Conservation (phyloP, 2,888 invertebrate species). For the Euproctis similis region DNA sequence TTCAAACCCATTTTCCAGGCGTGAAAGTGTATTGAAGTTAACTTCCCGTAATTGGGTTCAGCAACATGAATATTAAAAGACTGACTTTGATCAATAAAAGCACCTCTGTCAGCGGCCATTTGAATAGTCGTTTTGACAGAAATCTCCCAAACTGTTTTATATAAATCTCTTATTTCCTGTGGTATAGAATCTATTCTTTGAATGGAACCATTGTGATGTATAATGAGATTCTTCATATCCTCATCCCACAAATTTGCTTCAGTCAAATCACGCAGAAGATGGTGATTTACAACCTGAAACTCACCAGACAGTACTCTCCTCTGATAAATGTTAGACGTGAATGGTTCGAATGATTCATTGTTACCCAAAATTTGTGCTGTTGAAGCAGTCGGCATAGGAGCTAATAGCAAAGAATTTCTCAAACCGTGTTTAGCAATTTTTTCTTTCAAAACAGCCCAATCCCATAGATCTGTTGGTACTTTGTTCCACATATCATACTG, state of each 20-base stretch:
- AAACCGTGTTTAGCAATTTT: slow-evolving; percentile 93
- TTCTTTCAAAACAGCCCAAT: slow-evolving; percentile 89
- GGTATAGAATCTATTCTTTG: slow-evolving; percentile 92
- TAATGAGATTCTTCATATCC: slow-evolving; percentile 95
- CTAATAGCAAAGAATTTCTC: slow-evolving; percentile 93
- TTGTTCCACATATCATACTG: slow-evolving; percentile 99
- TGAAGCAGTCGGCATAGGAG: slow-evolving; percentile 99
- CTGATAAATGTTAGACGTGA: slow-evolving; percentile 97
- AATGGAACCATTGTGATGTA: slow-evolving; percentile 93
- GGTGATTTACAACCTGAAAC: slow-evolving; percentile 97
- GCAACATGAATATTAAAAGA: slow-evolving; percentile 98
- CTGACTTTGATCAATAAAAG: slow-evolving; percentile 99
- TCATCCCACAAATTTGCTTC: slow-evolving; percentile 95
- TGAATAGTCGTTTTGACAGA: slow-evolving; percentile 93
- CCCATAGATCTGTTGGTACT: slow-evolving; percentile 88
- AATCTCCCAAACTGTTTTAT: slow-evolving; percentile 98
- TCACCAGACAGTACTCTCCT: slow-evolving; percentile 96
- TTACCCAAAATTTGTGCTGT: slow-evolving; percentile 99
- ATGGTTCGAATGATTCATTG: slow-evolving; percentile 98
- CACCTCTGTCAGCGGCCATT: slow-evolving; percentile 98
- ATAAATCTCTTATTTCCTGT: slow-evolving; percentile 87
- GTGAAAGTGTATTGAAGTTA: slow-evolving; percentile 98
- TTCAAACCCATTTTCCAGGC: slow-evolving; percentile 98
- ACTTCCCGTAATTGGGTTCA: slow-evolving; percentile 92
- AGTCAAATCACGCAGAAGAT: slow-evolving; percentile 93